phyloP scores from a whole-genome alignment of 2,888 invertebrate species.

The Chloromyia formosa region DNA sequence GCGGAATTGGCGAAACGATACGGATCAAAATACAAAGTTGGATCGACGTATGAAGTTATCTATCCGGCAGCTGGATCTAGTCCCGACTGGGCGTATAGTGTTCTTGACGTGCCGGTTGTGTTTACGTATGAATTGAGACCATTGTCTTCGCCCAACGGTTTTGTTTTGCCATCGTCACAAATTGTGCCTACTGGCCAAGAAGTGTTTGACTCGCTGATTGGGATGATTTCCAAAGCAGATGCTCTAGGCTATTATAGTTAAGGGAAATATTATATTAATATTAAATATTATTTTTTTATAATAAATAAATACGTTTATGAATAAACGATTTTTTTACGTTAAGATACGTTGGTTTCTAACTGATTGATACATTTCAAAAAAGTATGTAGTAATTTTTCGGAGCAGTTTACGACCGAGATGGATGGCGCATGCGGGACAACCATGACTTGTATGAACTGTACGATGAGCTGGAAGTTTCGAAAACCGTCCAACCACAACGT shows the following conservation, averaged over 20 bases:
- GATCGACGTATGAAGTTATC: conserved; percentile 68
- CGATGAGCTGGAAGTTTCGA: too few relatives aligned
- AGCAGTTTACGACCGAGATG: too few relatives aligned
- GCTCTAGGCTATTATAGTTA: conserved; percentile 52
- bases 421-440: too few relatives aligned
- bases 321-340: too few relatives aligned
- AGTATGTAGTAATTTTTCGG: too few relatives aligned
- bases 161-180: conserved; percentile 71
- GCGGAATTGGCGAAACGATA: conserved; percentile 66
- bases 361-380: too few relatives aligned
- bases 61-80: conserved; percentile 73
- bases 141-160: conserved; percentile 66
- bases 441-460: too few relatives aligned
- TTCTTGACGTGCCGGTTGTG: conserved; percentile 71
- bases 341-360: too few relatives aligned
- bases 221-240: conserved; percentile 59
- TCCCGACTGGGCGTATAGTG: conserved; percentile 80
- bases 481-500: too few relatives aligned
- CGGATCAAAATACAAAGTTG: conserved; percentile 70
- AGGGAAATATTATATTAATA: too few relatives aligned
- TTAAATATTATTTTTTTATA: too few relatives aligned
- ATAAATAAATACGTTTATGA: too few relatives aligned
- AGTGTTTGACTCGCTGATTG: conserved; percentile 68
- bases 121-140: conserved; percentile 72
- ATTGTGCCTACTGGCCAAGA: conserved; percentile 74